Percentiles rank a stretch among this genome's conserved stretches.
Conservation (phyloP, 2,797 vertebrate species). For the Fistularia commersonii region DNA sequence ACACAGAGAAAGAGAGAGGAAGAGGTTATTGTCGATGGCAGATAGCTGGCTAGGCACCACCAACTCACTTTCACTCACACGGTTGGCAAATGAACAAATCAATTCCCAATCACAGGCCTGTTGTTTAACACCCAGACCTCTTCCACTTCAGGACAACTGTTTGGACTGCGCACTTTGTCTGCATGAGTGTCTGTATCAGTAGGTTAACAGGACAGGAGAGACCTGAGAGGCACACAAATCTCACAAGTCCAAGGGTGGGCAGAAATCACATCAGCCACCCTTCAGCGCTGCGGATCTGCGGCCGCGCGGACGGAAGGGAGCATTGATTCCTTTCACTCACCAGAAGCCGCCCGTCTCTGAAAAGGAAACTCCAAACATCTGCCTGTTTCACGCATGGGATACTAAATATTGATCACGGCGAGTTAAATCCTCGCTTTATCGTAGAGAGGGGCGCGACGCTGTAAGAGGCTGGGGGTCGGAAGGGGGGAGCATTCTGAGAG, state of each 20-base stretch:
- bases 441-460: slow-evolving; percentile 64
- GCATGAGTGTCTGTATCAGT: slow-evolving; percentile 65
- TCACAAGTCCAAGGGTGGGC: slow-evolving; percentile 49
- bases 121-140: slow-evolving; percentile 78
- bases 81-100: slow-evolving; percentile 80
- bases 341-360: slow-evolving; percentile 77
- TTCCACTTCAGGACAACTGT: slow-evolving; percentile 70
- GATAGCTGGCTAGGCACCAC: slow-evolving; percentile 63
- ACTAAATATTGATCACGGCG: slow-evolving; percentile 91
- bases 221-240: slow-evolving; percentile 55
- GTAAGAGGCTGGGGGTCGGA: slow-evolving; percentile 50
- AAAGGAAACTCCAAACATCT: slow-evolving; percentile 97
- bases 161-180: slow-evolving; percentile 66
- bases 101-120: slow-evolving; percentile 77
- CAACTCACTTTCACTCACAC: slow-evolving; percentile 75
- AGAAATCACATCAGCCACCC: slow-evolving; percentile 68
- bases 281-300: slow-evolving; percentile 61
- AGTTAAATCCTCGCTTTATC: slow-evolving; percentile 82
- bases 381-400: slow-evolving; percentile 95
- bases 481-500: slow-evolving; percentile 67
- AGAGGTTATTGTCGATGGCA: slow-evolving; percentile 64
- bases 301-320: slow-evolving; percentile 69
- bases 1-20: slow-evolving; percentile 55
- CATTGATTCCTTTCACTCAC: slow-evolving; percentile 89
- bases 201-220: slow-evolving; percentile 69